Base-by-base conservation (phyloP, 1,140 invertebrate species). In the Sinella curviseta region DNA sequence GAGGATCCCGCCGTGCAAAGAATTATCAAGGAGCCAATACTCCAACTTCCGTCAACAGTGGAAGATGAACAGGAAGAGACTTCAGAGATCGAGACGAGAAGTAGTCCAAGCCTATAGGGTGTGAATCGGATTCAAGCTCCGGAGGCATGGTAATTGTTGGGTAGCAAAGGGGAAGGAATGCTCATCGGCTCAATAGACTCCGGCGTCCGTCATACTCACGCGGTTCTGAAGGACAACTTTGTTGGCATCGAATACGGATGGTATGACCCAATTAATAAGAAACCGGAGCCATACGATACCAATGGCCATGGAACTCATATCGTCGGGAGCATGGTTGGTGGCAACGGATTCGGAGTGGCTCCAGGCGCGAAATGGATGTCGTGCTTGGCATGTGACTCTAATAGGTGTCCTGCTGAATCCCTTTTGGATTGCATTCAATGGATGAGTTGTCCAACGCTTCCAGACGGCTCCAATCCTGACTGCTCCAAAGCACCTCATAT, bases 401-500 rank as follows among this genome's bases (percentile, higher is more conserved):
- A n/a, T n/a, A 8, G 20, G 8, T 20, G 8, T 48, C 8, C 39
- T 8, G 20, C 20, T 48, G 39, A 48, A 20, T 48, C 39, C 20
- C 8, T 48, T 48, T 20, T 48, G 20, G 20, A 48, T 20, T 33
- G 30, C 16, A 67, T 31, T 35, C 39, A 76, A 24, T 79, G 16
- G 16, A 24, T 79, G 3, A 14, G 26, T 8, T 79, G 78, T 35
- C 78, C 78, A 75, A 76, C 74, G 1, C 54, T 76, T n/a, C 28
- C 78, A 8, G 48, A 79, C 39, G 78, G 78, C 16, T 12, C 24
- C 0, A 39, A 57, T 20, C 14, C 36, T 0, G 33, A 78, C n/a
- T 82, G 81, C 57, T 20, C 26, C 30, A n/a, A 67, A 16, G 78
- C 77, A 31, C 78, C 81, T 8, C 30, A 78, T 39, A 2, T 80